Percentiles rank a stretch among this genome's conserved stretches.
phyloP scores from a whole-genome alignment of 1,140 invertebrate species.

The Sarcophaga bullata region DNA sequence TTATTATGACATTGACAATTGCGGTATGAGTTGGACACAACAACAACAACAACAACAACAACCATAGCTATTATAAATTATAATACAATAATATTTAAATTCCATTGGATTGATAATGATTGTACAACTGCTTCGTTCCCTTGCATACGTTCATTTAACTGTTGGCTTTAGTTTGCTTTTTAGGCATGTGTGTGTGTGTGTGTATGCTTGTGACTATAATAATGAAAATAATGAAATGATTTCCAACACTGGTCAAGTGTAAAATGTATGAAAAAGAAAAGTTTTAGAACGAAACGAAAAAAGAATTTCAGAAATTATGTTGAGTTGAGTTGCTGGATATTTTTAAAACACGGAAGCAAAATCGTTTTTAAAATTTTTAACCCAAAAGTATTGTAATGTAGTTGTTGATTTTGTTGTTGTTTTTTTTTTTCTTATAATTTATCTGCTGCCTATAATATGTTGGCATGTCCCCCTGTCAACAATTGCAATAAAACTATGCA shows the following conservation, averaged over 20 bases:
- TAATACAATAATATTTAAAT: constrained; percentile 33
- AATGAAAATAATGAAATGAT: too few species aligned
- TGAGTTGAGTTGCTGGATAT: neutral
- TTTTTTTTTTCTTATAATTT: constrained; percentile 2
- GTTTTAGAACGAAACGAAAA: neutral
- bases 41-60: constrained; percentile 1
- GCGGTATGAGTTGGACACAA: constrained; percentile 3
- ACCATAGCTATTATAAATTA: neutral
- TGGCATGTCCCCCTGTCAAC: constrained; percentile 20
- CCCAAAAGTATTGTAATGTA: neutral
- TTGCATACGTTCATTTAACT: too few species aligned
- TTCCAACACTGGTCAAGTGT: neutral
- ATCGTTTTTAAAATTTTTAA: neutral
- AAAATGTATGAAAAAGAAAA: neutral
- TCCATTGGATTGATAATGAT: neutral
- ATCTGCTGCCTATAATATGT: constrained; percentile 14
- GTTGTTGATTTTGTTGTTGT: neutral
- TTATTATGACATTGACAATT: constrained; percentile 35
- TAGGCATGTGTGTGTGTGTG: too few species aligned
- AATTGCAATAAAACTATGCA: neutral
- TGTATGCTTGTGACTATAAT: too few species aligned
- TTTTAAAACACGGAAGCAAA: constrained; percentile 26
- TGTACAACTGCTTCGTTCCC: neutral
- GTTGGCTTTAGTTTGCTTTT: too few species aligned
- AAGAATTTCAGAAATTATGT: neutral